Conservation (phyloP, 1,140 invertebrate species). For the Drosophila lini region DNA sequence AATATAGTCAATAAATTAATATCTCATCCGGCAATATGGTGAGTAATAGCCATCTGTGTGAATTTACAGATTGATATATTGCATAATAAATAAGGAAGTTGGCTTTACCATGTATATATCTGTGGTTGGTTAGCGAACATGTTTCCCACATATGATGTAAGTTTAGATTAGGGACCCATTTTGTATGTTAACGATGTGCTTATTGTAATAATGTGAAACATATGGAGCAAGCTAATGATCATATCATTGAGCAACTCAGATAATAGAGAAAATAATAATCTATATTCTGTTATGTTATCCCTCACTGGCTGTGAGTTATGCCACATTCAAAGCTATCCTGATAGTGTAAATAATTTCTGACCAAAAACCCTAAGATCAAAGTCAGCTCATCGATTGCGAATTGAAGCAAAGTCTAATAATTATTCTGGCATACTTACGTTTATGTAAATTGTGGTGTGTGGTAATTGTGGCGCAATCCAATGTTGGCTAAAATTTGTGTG, state of each 20-base stretch:
- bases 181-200: conserved; percentile 3
- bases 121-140: conserved; percentile 4
- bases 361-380: background rate
- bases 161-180: background rate
- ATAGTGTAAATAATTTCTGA: background rate
- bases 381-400: conserved; percentile 5
- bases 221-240: background rate
- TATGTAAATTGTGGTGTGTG: conserved; percentile 44
- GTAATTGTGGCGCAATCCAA: conserved; percentile 51
- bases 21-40: conserved; percentile 37
- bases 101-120: background rate
- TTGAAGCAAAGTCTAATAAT: background rate
- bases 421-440: conserved; percentile 51
- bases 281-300: background rate
- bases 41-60: conserved; percentile 32
- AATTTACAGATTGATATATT: conserved; percentile 37
- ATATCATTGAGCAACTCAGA: conserved; percentile 1
- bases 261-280: background rate
- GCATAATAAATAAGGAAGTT: conserved; percentile 27
- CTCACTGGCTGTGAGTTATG: background rate
- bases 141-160: background rate
- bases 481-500: conserved; percentile 19
- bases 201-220: conserved; percentile 8
- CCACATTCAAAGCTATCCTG: too few species aligned
- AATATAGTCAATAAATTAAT: conserved; percentile 42